Evolutionary conservation across 2,888 invertebrate genomes (phyloP), one percentile per base, ranked within the genome.

Genomic region (Brachynemurus nebulosus): DNA sequence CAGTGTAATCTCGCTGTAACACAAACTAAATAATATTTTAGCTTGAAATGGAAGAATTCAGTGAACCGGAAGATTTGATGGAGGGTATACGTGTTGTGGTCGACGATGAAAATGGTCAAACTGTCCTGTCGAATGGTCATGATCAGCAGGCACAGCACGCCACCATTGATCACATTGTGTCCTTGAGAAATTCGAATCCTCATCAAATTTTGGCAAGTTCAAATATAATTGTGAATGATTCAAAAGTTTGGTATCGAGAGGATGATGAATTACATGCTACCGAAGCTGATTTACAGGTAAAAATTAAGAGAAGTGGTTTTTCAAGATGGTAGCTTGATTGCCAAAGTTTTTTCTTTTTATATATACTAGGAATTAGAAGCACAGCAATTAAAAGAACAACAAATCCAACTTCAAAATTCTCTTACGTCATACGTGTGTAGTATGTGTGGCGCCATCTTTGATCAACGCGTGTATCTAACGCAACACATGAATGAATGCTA

Each of bases 1-100:
- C n/a, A n/a, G n/a, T n/a, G n/a, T n/a, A n/a, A n/a, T n/a, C n/a
- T n/a, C n/a, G n/a, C n/a, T n/a, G n/a, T n/a, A n/a, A n/a, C n/a
- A n/a, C n/a, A n/a, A n/a, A n/a, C n/a, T n/a, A 58, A 21, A 50
- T 34, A 39, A 48, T 57, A 5, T 61, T 69, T 59, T 52, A 69
- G 49, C 71, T 73, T 37, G 74, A 72, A 48, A 73, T 80, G 56
- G 76, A 76, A 49, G 88, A 88, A 61, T 88, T 88, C 60, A 86
- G 85, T 52, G 88, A 86, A 55, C 80, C 86, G 0, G 88, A 88
- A 60, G 88, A 88, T 62, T 72, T 88, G 62, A 81, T 88, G 76
- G 86, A 82, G 55, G 86, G 86, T 38, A 86, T 88, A 54, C 74
- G 84, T 52, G 81, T 81, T 52, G 78, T 83, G 11, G 85, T 84